A percentile compares a stretch with the other conserved stretches of the same genome.
Evolutionary conservation across 2,888 invertebrate species (phyloP).

Genomic region (Ditylenchus weischeri): DNA sequence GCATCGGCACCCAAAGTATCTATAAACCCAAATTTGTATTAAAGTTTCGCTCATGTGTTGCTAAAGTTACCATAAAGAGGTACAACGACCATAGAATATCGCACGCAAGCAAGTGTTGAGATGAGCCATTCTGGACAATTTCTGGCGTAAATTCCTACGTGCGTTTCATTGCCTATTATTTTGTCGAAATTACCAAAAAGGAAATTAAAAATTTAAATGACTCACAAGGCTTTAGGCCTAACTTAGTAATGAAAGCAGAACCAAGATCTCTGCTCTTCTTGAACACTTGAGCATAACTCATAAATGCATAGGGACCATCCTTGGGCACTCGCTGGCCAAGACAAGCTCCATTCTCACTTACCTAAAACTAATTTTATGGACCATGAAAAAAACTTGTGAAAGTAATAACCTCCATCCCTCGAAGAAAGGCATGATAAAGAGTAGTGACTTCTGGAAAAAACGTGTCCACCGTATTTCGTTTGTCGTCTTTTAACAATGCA

Average conservation of each 20-base stretch:
- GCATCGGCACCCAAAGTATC: conserved; percentile 91
- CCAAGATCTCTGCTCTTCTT: conserved; percentile 38
- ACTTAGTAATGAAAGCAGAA: conserved; percentile 38
- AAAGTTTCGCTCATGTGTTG: too few relatives aligned
- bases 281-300: conserved; percentile 45
- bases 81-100: conserved; percentile 72
- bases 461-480: conserved; percentile 33
- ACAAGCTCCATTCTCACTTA: conserved; percentile 43
- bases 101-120: conserved; percentile 43
- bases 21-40: too few relatives aligned
- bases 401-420: conserved; percentile 42
- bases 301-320: conserved; percentile 39
- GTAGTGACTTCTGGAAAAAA: conserved; percentile 51
- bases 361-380: conserved; percentile 34
- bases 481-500: conserved; percentile 41
- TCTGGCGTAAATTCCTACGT: conserved; percentile 88
- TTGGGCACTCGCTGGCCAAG: conserved; percentile 42
- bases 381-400: too few relatives aligned
- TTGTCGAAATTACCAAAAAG: conserved; percentile 7
- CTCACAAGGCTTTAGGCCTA: conserved; percentile 43
- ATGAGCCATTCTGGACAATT: conserved; percentile 77
- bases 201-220: neutral
- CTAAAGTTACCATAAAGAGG: conserved; percentile 73
- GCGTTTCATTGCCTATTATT: conserved; percentile 63
- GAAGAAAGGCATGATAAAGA: conserved; percentile 49